Conservation (phyloP, 2,113 vertebrate genomes). For the Spilogale gracilis region DNA sequence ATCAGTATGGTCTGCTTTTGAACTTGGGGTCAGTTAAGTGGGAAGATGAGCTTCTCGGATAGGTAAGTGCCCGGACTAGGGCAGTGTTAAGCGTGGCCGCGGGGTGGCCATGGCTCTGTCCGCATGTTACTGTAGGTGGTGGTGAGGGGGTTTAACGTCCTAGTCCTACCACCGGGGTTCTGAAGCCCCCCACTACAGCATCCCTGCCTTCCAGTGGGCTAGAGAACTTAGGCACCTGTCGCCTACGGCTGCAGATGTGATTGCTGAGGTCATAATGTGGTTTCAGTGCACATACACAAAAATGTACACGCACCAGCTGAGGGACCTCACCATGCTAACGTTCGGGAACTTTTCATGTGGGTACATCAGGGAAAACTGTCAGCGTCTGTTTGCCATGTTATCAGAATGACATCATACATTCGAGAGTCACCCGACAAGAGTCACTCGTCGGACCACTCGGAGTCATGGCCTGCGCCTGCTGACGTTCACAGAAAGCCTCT, state of each 20-base stretch:
- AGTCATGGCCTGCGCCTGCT: background rate
- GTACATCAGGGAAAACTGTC: background rate
- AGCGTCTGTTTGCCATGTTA: background rate
- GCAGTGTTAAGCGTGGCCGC: background rate
- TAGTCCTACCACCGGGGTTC: background rate
- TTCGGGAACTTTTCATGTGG: background rate
- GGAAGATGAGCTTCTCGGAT: slow-evolving; percentile 46
- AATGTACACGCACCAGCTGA: rapidly evolving
- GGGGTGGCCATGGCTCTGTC: background rate
- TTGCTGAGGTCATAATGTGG: background rate
- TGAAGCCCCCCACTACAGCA: background rate
- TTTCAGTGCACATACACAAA: background rate
- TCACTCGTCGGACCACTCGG: background rate
- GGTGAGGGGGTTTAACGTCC: background rate
- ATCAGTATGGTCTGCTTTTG: slow-evolving; percentile 63
- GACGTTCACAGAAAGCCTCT: background rate
- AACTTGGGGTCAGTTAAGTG: slow-evolving; percentile 35
- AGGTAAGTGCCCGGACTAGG: slow-evolving; percentile 12
- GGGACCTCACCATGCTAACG: background rate
- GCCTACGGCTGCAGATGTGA: background rate
- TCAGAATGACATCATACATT: background rate
- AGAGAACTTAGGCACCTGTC: rapidly evolving
- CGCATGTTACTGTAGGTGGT: background rate
- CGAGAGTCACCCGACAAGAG: background rate
- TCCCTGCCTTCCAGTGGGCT: background rate